Evolutionary conservation across 2,888 invertebrate species (phyloP), one percentile per base, ranked within the genome.

Genomic region (Apotomis turbidana): DNA sequence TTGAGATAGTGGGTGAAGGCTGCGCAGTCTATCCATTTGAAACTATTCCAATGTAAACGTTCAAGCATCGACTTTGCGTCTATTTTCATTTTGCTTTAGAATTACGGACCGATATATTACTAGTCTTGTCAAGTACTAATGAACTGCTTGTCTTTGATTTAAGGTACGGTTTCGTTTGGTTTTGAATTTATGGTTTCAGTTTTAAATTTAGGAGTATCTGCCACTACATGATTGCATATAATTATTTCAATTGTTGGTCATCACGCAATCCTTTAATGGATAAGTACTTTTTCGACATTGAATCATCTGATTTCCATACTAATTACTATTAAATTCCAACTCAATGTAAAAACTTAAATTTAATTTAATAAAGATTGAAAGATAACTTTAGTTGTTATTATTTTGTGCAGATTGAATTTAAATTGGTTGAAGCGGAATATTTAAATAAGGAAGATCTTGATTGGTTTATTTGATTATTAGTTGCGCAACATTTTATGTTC

Each of bases 181-280:
- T 57, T 27, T 8, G 0, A 13, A 12, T 15, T 36, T 59, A 54
- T 15, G 2, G 38, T n/a, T 10, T 72, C 73, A 44, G 71, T 80
- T 85, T 82, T 76, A 85, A 79, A 8, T 87, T 88, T 87, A 85
- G 88, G 88, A 87, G 86, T 76, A 75, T 76, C 74, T 74, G 74
- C 74, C 66, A 79, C 70, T 75, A 72, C 75, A 74, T 85, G 85
- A 87, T 88, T 85, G 81, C 81, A 71, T 78, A 78, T 83, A 85
- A 87, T 83, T 84, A 85, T 83, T 80, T 80, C 80, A 15, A 72
- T 68, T 63, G 72, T 72, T 62, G 80, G 81, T 81, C 84, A 83
- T 84, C 88, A 85, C 83, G 86, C 85, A 83, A 87, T 82, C 81
- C 82, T 76, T 77, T 81, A 80, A 80, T 72, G 75, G n/a, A 58